Evolutionary conservation across 2,797 vertebrate species (phyloP), one percentile per base, ranked within the genome.

Genomic region (Anguilla marmorata): DNA sequence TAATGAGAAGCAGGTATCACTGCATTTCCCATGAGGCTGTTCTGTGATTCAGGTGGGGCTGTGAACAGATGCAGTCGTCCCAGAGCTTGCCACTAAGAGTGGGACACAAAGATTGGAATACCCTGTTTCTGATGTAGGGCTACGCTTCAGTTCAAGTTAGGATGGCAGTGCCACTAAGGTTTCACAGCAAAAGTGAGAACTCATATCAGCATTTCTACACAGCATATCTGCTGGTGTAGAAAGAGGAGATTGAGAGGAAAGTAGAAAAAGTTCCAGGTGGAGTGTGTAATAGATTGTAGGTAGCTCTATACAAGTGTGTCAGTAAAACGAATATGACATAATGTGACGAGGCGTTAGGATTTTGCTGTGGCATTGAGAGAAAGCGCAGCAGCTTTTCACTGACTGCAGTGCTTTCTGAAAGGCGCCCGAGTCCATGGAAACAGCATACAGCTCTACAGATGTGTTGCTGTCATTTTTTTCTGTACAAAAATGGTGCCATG

Each of bases 1-100:
- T 86, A 90, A 89, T 56, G 83, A 66, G 69, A 89, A 89, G 50
- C 88, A 89, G 89, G 87, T 74, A 52, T 88, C 50, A 27, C 12
- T 33, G n/a, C 27, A 45, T 37, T 24, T 41, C 76, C 16, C 76
- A 48, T 45, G 33, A 37, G 69, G 27, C 30, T 74, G 69, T 2
- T 74, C 30, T 33, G 69, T 12, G 69, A 50, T 30, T 24, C 33
- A 37, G 24, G 30, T 3, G 30, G 33, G 33, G 2, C 72, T 76
- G 33, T 76, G 16, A 16, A 12, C 30, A 16, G 72, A 41, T 12
- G 30, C 21, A 82, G 16, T 79, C 14, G 3, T 24, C 12, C 33
- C 27, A 33, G 72, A 37, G 30, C 72, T 37, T 2, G 30, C 1
- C 72, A 74, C 12, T 37, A 74, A 74, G 12, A 33, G 19, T 37